These are phyloP conservation scores for Clarias magur DNA, from an alignment of 2,113 vertebrate genomes.

Conservation along the genomic window DNA sequence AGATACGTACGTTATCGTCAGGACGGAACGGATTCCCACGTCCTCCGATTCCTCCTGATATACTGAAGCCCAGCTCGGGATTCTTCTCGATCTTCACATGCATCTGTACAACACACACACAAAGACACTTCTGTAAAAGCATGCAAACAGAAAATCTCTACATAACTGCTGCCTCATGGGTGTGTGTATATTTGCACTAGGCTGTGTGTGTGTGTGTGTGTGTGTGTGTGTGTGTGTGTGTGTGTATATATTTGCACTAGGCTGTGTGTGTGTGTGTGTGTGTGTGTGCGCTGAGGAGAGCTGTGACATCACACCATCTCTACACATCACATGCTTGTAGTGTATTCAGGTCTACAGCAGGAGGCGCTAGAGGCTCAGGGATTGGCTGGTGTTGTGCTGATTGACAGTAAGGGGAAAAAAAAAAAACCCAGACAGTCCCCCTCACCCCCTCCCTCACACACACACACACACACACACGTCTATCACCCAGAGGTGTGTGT, in stretches of 20 bases:
- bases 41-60: slow-evolving; percentile 95
- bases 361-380: not conserved
- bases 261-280: too few relatives aligned
- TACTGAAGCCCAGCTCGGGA: slow-evolving; percentile 98
- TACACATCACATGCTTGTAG: too few relatives aligned
- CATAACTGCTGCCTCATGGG: not conserved
- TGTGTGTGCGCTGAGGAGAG: too few relatives aligned
- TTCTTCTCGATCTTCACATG: slow-evolving; percentile 93
- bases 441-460: too few relatives aligned
- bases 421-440: not conserved
- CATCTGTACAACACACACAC: slow-evolving; percentile 73
- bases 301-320: too few relatives aligned
- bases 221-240: too few relatives aligned
- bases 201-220: too few relatives aligned
- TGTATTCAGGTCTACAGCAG: not conserved
- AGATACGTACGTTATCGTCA: slow-evolving; percentile 86
- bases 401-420: not conserved
- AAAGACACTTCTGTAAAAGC: too few relatives aligned
- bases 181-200: not conserved
- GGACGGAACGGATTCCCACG: slow-evolving; percentile 95
- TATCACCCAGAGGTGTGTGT: not conserved
- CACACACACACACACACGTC: too few relatives aligned
- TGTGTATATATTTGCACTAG: not conserved
- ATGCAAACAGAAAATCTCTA: not conserved
- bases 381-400: not conserved